These are phyloP conservation scores for Nomada fucata DNA, from an alignment of 2,888 invertebrate genomes.

Conservation along the genomic window DNA sequence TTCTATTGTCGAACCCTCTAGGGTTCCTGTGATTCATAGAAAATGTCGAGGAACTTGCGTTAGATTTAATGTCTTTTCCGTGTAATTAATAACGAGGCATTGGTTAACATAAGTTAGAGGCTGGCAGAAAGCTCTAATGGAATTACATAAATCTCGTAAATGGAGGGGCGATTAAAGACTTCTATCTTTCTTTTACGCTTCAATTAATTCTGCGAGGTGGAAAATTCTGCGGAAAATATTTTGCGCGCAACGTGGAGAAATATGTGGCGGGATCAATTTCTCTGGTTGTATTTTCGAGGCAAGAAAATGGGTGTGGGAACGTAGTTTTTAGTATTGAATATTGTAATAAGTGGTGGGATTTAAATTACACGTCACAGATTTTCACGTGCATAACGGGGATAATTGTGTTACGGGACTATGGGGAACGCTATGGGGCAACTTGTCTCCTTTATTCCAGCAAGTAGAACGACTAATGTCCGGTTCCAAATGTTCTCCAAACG, in stretches of 20 bases:
- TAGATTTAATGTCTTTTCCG: slow-evolving; percentile 1
- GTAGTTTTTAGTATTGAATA: neutral
- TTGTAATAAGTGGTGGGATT: slow-evolving; percentile 1
- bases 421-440: neutral
- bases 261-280: too few relatives aligned
- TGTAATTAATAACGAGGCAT: neutral
- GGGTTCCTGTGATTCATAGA: slow-evolving; percentile 30
- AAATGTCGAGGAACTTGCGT: slow-evolving; percentile 15
- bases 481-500: neutral
- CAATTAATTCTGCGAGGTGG: too few relatives aligned
- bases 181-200: too few relatives aligned
- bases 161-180: neutral
- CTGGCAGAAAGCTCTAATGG: neutral
- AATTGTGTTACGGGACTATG: too few relatives aligned
- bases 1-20: slow-evolving; percentile 24
- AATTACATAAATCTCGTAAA: neutral
- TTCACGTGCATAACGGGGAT: too few relatives aligned
- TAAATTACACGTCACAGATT: slow-evolving; percentile 10
- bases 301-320: too few relatives aligned
- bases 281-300: too few relatives aligned
- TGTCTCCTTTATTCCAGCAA: neutral
- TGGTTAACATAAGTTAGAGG: neutral
- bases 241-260: too few relatives aligned
- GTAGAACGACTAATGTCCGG: neutral
- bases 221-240: too few relatives aligned